Percentiles rank a stretch among this genome's conserved stretches.
These are phyloP conservation scores for Xestia ashworthii DNA, from an alignment of 2,888 invertebrate genomes.

Conservation along the genomic window DNA sequence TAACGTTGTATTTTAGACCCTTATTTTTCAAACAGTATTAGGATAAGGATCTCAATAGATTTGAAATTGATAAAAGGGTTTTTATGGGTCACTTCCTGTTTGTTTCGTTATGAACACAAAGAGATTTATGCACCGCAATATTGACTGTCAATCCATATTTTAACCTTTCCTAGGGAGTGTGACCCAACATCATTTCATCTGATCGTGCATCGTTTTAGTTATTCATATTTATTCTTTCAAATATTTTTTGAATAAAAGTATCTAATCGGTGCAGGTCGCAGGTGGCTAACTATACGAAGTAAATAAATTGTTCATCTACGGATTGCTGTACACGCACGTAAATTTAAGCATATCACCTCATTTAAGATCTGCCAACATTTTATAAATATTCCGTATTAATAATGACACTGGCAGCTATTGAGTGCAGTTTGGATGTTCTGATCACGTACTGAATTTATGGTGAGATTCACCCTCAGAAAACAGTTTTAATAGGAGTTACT, in stretches of 20 bases:
- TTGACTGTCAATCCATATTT: background rate
- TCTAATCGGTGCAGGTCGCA: too few relatives aligned
- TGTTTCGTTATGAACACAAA: conserved; percentile 19
- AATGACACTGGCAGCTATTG: background rate
- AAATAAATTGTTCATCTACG: background rate
- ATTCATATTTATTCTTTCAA: background rate
- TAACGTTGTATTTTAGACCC: conserved; percentile 42
- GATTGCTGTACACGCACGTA: background rate
- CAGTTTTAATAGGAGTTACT: background rate
- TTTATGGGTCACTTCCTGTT: conserved; percentile 24
- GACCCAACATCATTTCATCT: background rate
- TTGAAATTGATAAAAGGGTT: conserved; percentile 62
- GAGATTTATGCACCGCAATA: conserved; percentile 3
- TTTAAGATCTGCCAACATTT: background rate
- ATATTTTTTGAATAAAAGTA: too few relatives aligned
- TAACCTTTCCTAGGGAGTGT: background rate
- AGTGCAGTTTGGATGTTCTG: background rate
- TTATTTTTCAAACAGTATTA: conserved; percentile 48
- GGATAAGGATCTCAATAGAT: conserved; percentile 50
- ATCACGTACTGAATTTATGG: background rate
- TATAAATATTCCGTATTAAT: background rate
- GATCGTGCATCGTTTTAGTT: background rate
- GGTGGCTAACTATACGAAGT: background rate
- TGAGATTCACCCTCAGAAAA: background rate
- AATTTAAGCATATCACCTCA: too few relatives aligned